Conservation (phyloP, 2,113 vertebrate species). For the Menidia beryllina region DNA sequence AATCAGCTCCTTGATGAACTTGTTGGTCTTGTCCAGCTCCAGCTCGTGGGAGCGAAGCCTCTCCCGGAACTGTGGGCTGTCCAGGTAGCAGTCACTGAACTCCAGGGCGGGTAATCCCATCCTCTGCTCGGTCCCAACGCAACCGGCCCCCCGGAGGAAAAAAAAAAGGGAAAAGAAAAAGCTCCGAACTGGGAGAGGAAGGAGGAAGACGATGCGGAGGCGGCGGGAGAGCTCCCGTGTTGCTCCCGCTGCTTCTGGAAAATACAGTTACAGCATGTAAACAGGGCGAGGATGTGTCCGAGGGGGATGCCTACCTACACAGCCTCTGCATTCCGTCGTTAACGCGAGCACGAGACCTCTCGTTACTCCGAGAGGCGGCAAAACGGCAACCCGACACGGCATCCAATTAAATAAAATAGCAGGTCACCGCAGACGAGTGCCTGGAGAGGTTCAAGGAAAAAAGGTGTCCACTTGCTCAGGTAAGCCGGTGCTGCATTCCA, state of each 20-base stretch:
- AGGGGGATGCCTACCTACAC: conserved; percentile 36
- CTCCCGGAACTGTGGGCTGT: conserved; percentile 95
- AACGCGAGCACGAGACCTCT: conserved; percentile 2
- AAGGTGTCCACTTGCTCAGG: conserved; percentile 62
- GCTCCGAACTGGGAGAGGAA: conserved; percentile 27
- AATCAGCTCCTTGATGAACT: conserved; percentile 98
- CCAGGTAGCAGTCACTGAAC: conserved; percentile 97
- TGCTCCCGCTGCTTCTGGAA: conserved; percentile 38
- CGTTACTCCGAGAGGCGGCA: neutral
- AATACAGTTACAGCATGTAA: conserved; percentile 65
- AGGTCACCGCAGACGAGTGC: conserved; percentile 29
- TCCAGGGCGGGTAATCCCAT: conserved; percentile 96
- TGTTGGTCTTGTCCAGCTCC: conserved; percentile 98
- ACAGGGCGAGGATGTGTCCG: conserved; percentile 16
- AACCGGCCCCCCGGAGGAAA: conserved; percentile 21
- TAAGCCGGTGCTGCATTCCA: conserved; percentile 62
- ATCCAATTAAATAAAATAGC: conserved; percentile 32
- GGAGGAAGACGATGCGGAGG: conserved; percentile 8
- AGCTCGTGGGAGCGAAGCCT: conserved; percentile 94
- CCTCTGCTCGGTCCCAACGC: conserved; percentile 9
- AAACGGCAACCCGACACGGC: conserved; percentile 22
- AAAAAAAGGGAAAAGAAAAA: neutral
- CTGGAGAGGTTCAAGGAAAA: neutral
- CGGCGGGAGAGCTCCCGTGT: conserved; percentile 30
- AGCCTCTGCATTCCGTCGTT: conserved; percentile 10